Base-by-base conservation (phyloP, 2,888 invertebrate genomes). In the Chromoteleia sp. region DNA sequence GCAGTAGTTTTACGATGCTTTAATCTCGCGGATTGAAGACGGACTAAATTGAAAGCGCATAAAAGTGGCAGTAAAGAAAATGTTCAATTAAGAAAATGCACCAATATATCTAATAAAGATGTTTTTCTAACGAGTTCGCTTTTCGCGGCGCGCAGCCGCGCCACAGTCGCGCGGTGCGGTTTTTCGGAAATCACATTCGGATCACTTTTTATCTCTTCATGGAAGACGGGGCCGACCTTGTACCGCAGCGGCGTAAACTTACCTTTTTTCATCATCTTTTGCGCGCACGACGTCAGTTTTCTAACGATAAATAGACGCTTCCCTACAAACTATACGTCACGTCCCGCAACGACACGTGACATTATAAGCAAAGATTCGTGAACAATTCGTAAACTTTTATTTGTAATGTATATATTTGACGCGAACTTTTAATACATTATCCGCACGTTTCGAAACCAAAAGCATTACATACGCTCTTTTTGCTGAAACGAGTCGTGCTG, bases 341-440 rank as follows among this genome's bases (percentile, higher is more conserved):
- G 36, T 56, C 39, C 39, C 39, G 54, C 33, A 54, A 54, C 15
- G 8, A 54, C 54, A 17, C n/a, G n/a, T n/a, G n/a, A n/a, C n/a
- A n/a, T n/a, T n/a, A n/a, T n/a, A n/a, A n/a, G n/a, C n/a, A 25
- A 45, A 14, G 61, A 45, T 61, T 61, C 61, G 30, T 61, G 30
- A 61, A 61, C 61, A 5, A 39, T 21, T 4, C 56, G 21, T 58
- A 58, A 58, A 58, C 19, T 61, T 61, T 61, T 61, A 61, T 61
- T 45, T 25, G 29, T 30, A 45, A 29, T 45, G 25, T 17, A 45
- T 17, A 61, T 14, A 25, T 25, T 25, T 25, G 3, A 25, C 25
- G 25, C 25, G 25, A 25, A 25, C 25, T 4, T 25, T 25, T 25
- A 25, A 5, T 4, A 25, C 25, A 25, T 25, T 25, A 25, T 25